A percentile compares a stretch with the other conserved stretches of the same genome.
Conservation (phyloP, 1,140 invertebrate species). For the Leptoteleia sp. region DNA sequence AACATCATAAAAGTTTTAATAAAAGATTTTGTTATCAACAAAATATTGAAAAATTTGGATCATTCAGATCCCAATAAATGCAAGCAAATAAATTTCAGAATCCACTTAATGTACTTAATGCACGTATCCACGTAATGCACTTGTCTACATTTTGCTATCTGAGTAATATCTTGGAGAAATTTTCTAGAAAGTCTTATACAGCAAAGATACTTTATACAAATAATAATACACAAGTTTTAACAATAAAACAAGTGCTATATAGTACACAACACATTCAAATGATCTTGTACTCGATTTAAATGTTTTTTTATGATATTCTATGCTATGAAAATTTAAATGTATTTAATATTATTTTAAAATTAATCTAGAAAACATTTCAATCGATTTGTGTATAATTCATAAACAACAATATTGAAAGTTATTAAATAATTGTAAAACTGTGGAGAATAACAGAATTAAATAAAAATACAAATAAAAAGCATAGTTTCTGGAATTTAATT, state of each 20-base stretch:
- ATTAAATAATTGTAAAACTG: background rate
- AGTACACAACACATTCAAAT: no score
- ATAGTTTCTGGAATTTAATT: conserved; percentile 31
- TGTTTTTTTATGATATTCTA: no score
- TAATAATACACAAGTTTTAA: background rate
- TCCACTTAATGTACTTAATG: background rate
- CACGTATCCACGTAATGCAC: no score
- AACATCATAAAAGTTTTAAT: conserved; percentile 25
- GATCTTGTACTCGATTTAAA: no score
- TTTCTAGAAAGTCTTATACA: conserved; percentile 14
- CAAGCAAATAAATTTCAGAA: conserved; percentile 16
- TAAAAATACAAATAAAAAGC: conserved; percentile 34
- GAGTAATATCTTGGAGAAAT: conserved; percentile 28
- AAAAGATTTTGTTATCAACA: background rate
- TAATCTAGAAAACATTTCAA: conserved; percentile 1
- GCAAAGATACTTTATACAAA: no score
- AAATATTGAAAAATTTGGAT: conserved; percentile 3
- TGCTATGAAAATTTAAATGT: no score
- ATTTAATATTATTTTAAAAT: background rate
- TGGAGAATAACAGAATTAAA: conserved; percentile 12
- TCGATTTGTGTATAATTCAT: conserved; percentile 1
- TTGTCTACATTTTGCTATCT: conserved; percentile 30
- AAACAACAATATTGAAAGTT: conserved; percentile 1
- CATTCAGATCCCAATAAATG: conserved; percentile 1
- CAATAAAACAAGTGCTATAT: background rate